Evolutionary conservation across 2,113 vertebrate species (phyloP), one percentile per base, ranked within the genome.

Genomic region (Cottus gobio): DNA sequence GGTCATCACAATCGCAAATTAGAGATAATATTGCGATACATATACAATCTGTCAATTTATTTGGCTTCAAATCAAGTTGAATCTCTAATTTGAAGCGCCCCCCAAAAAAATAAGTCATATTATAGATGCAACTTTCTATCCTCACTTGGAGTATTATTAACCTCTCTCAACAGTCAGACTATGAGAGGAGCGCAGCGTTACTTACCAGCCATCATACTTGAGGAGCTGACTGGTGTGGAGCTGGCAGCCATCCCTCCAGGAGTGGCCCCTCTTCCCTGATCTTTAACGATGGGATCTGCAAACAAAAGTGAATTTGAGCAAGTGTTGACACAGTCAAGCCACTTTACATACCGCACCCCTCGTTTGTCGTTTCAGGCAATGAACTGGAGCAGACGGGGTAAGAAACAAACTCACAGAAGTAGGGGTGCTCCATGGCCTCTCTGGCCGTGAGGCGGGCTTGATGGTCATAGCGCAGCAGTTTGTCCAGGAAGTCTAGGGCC

Each of bases 391-490:
- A 46, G 28, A 42, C 5, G 2, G 6, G 30, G 20, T 22, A 42
- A 52, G 42, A 20, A 37, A 61, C 5, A 24, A 26, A 79, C 94
- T 66, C 79, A 96, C 96, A 96, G 94, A 96, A 96, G 89, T 96
- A 96, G 20, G 96, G 94, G 83, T 96, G 96, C 86, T 96, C 96
- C 95, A 96, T 96, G 87, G 95, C 96, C 85, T 96, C 96, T 16
- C 95, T 93, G 69, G 96, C 96, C 0, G 96, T 96, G 82, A 96
- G 95, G 22, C 96, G 94, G 2, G 93, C 93, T 93, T 96, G 95
- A 94, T 96, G 96, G 90, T 96, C 96, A 4, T 96, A 96, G 81
- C 95, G 96, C 88, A 96, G 94, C 85, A 96, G 94, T 90, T 96
- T 96, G 91, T 96, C 96, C 83, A 96, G 75, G 86, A 96, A 96